Evolutionary conservation across 2,113 vertebrate species (phyloP).

Genomic region (Dipodomys spectabilis): DNA sequence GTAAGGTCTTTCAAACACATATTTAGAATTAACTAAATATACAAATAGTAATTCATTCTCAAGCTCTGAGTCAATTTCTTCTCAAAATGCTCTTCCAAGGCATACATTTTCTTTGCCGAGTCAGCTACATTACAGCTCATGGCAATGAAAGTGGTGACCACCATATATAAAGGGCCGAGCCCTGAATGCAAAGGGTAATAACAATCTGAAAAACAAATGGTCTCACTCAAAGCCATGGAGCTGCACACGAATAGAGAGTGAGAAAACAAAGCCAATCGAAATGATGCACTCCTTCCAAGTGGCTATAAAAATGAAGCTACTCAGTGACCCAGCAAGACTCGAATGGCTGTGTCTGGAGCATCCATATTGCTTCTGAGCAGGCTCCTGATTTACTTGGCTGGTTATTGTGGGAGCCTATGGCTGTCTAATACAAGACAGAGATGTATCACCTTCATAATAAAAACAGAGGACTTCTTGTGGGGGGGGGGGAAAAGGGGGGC

Average conservation of each 20-base stretch:
- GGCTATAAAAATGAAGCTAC: constrained; percentile 48
- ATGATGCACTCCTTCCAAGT: constrained; percentile 25
- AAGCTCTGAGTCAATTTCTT: constrained; percentile 17
- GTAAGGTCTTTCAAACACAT: constrained; percentile 53
- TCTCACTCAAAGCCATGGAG: constrained; percentile 18
- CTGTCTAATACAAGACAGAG: constrained; percentile 54
- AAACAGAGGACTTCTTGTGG: background rate
- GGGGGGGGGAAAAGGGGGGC: background rate
- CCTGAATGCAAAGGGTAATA: background rate
- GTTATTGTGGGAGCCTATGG: background rate
- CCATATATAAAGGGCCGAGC: background rate
- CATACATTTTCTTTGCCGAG: constrained; percentile 53
- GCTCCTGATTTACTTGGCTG: constrained; percentile 64
- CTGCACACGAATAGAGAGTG: background rate
- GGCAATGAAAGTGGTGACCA: constrained; percentile 35
- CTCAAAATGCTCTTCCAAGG: constrained; percentile 35
- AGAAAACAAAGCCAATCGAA: constrained; percentile 48
- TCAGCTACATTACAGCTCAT: background rate
- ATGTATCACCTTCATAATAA: constrained; percentile 59
- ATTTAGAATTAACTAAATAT: constrained; percentile 61
- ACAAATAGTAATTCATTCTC: constrained; percentile 58
- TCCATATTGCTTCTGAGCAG: constrained; percentile 51
- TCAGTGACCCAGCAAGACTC: constrained; percentile 10
- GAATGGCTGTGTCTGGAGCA: constrained; percentile 56
- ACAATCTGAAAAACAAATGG: constrained; percentile 38